Evolutionary conservation across 2,888 invertebrate species (phyloP).

Genomic region (Ormyrus labotus): DNA sequence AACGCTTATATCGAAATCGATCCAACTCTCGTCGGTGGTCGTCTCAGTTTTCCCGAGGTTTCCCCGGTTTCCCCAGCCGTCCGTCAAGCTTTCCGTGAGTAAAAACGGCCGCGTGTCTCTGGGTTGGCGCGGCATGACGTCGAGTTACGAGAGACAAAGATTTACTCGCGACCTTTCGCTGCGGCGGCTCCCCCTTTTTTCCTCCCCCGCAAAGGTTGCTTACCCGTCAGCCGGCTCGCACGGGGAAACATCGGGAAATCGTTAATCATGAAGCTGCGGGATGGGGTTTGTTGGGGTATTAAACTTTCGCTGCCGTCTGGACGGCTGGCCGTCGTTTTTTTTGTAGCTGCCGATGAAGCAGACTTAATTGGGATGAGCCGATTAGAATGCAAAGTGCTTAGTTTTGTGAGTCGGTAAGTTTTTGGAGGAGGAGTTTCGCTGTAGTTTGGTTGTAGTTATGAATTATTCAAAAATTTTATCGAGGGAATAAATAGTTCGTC

Average conservation of each 20-base stretch:
- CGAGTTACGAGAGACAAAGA: slow-evolving; percentile 59
- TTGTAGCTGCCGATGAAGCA: too few relatives aligned
- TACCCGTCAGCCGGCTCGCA: not conserved
- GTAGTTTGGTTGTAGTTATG: too few relatives aligned
- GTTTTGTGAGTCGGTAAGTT: not conserved
- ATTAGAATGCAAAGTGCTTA: not conserved
- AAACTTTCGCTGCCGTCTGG: not conserved
- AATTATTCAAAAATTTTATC: too few relatives aligned
- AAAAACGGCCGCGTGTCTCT: slow-evolving; percentile 9
- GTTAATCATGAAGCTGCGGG: slow-evolving; percentile 41
- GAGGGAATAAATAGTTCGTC: too few relatives aligned
- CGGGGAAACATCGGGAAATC: slow-evolving; percentile 38
- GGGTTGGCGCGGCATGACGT: slow-evolving; percentile 31
- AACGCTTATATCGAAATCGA: too few relatives aligned
- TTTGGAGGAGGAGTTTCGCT: too few relatives aligned
- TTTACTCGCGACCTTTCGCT: slow-evolving; percentile 55
- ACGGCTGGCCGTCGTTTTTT: too few relatives aligned
- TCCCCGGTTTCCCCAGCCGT: not conserved
- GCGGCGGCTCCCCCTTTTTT: not conserved
- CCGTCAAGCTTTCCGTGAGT: slow-evolving; percentile 20
- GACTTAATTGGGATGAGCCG: slow-evolving; percentile 13
- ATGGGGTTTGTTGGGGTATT: slow-evolving; percentile 10
- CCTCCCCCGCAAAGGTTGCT: not conserved
- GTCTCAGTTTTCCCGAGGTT: slow-evolving; percentile 38
- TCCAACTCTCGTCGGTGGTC: not conserved